Percentiles rank a stretch among this genome's conserved stretches.
phyloP scores from a whole-genome alignment of 2,113 vertebrate genomes.

The Rhynchopsitta pachyrhyncha region DNA sequence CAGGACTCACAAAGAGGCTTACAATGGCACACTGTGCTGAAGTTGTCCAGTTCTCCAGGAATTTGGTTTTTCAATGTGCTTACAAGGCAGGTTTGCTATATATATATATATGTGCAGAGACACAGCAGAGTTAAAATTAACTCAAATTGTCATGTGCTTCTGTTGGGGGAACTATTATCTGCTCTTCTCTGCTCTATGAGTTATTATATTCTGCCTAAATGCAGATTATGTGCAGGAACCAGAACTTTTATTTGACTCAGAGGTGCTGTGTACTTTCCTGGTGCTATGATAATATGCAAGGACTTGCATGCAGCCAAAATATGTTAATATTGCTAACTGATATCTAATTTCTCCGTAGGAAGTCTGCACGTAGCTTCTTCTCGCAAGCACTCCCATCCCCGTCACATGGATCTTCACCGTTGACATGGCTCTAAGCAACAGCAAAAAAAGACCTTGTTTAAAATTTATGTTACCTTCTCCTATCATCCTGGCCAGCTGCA shows the following conservation, averaged over 20 bases:
- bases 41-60: not conserved
- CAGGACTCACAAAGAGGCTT: not conserved
- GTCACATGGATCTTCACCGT: slow-evolving; percentile 47
- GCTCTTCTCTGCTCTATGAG: not conserved
- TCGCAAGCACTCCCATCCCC: slow-evolving; percentile 9
- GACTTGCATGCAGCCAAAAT: not conserved
- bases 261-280: slow-evolving; percentile 31
- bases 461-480: slow-evolving; percentile 44
- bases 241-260: slow-evolving; percentile 55
- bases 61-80: not conserved
- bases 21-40: not conserved
- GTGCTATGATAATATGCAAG: not conserved
- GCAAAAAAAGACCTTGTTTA: slow-evolving; percentile 42
- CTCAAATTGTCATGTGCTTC: not conserved
- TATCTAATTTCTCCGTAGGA: slow-evolving; percentile 65
- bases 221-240: slow-evolving; percentile 31
- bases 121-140: not conserved
- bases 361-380: slow-evolving; percentile 36
- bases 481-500: slow-evolving; percentile 21
- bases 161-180: not conserved
- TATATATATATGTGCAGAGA: not conserved
- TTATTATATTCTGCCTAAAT: slow-evolving; percentile 41
- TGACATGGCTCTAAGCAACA: slow-evolving; percentile 49
- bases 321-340: slow-evolving; percentile 34
- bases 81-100: not conserved